Evolutionary conservation across 2,113 vertebrate genomes (phyloP).

Genomic region (Ancistrus triradiatus): DNA sequence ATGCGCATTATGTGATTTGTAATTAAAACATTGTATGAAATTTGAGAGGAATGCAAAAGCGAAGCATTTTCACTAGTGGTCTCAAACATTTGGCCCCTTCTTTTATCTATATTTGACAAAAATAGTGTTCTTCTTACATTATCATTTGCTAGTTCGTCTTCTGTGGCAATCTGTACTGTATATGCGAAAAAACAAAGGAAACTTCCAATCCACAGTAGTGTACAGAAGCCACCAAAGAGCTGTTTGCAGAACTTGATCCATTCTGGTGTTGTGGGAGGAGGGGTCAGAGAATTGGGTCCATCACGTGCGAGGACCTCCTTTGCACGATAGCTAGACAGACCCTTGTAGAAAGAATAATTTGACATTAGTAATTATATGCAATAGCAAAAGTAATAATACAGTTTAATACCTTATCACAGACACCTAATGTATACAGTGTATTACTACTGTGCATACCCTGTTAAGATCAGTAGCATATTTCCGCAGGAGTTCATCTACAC

Average conservation of each 20-base stretch:
- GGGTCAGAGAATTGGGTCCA: constrained; percentile 89
- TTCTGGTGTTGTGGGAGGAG: constrained; percentile 91
- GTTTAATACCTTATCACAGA: background rate
- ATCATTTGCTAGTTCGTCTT: constrained; percentile 80
- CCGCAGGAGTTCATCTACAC: constrained; percentile 87
- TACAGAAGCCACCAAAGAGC: constrained; percentile 87
- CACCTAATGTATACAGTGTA: background rate
- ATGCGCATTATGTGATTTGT: too few relatives aligned
- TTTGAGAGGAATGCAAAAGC: too few relatives aligned
- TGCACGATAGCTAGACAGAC: constrained; percentile 70
- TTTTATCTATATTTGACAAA: too few relatives aligned
- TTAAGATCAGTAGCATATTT: constrained; percentile 93
- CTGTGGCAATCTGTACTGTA: constrained; percentile 76
- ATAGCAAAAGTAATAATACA: background rate
- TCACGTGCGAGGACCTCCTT: constrained; percentile 87
- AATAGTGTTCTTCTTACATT: constrained; percentile 85
- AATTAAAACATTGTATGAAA: too few relatives aligned
- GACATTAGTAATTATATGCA: background rate
- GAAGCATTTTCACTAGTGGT: too few relatives aligned
- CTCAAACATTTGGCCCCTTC: too few relatives aligned
- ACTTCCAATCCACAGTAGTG: constrained; percentile 93
- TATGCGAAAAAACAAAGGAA: constrained; percentile 90
- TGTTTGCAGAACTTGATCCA: constrained; percentile 97
- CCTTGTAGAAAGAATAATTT: constrained; percentile 45
- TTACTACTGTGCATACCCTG: constrained; percentile 68